Evolutionary conservation across 2,113 vertebrate genomes (phyloP).

Genomic region (Mesocricetus auratus): DNA sequence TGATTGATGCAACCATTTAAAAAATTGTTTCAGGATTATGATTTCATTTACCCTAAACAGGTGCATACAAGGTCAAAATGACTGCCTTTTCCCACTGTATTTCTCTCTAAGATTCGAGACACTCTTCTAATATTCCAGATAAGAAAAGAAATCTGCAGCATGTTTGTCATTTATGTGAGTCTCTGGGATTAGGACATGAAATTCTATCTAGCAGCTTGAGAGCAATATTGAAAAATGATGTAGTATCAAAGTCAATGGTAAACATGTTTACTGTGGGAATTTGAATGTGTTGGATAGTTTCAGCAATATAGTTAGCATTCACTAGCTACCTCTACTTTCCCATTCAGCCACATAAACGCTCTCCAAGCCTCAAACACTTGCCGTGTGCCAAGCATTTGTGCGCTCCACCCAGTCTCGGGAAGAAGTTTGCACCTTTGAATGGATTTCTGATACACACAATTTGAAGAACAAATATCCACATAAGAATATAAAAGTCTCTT

Average conservation of each 20-base stretch:
- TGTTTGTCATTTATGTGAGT: constrained; percentile 75
- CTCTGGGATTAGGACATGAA: constrained; percentile 56
- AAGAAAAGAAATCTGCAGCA: constrained; percentile 74
- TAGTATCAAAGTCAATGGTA: constrained; percentile 78
- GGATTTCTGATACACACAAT: constrained; percentile 53
- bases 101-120: constrained; percentile 64
- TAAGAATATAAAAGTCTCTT: constrained; percentile 58
- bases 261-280: constrained; percentile 61
- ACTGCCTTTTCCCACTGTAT: not conserved
- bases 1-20: constrained; percentile 16
- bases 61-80: not conserved
- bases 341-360: constrained; percentile 57
- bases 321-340: not conserved
- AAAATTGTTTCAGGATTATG: constrained; percentile 38
- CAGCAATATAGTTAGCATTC: constrained; percentile 49
- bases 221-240: constrained; percentile 74
- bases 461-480: constrained; percentile 40
- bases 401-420: constrained; percentile 35
- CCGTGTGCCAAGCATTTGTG: constrained; percentile 60
- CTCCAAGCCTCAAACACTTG: constrained; percentile 67
- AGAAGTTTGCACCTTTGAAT: constrained; percentile 71
- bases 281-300: constrained; percentile 62
- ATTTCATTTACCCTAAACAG: constrained; percentile 13
- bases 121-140: constrained; percentile 72
- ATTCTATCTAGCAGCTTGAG: constrained; percentile 67